Evolutionary conservation across 2,113 vertebrate species (phyloP).

Genomic region (Donacobius atricapilla): DNA sequence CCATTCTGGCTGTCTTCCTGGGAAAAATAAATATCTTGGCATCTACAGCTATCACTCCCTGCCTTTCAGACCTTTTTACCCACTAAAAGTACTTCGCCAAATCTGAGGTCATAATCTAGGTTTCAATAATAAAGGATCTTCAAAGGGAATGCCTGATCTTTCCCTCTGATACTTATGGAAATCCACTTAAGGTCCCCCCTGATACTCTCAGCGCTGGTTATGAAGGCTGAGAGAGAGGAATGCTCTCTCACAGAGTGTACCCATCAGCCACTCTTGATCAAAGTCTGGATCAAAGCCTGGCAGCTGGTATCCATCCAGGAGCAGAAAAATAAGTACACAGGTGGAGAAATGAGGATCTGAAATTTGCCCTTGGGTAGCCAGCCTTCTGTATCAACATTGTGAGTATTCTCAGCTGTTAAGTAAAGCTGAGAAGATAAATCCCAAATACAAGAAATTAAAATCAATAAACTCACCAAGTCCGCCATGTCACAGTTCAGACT

Average conservation of each 20-base stretch:
- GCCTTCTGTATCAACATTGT: not conserved
- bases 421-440: slow-evolving; percentile 34
- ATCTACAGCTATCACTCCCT: not conserved
- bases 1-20: not conserved
- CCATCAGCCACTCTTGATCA: not conserved
- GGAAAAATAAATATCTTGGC: not conserved
- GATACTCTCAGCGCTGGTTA: not conserved
- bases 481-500: slow-evolving; percentile 27
- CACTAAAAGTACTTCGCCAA: not conserved
- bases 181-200: not conserved
- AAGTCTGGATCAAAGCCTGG: slow-evolving; percentile 28
- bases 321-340: not conserved
- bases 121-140: not conserved
- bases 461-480: slow-evolving; percentile 20
- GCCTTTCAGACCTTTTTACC: not conserved
- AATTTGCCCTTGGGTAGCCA: not conserved
- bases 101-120: not conserved
- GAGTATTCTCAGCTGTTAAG: slow-evolving; percentile 13
- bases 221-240: not conserved
- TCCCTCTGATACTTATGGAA: not conserved
- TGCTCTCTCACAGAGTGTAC: not conserved
- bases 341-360: slow-evolving; percentile 14
- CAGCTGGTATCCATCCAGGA: not conserved
- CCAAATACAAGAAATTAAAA: slow-evolving; percentile 60
- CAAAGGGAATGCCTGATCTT: slow-evolving; percentile 9